Conservation (phyloP, 2,797 vertebrate species). For the Pelochelys cantorii region DNA sequence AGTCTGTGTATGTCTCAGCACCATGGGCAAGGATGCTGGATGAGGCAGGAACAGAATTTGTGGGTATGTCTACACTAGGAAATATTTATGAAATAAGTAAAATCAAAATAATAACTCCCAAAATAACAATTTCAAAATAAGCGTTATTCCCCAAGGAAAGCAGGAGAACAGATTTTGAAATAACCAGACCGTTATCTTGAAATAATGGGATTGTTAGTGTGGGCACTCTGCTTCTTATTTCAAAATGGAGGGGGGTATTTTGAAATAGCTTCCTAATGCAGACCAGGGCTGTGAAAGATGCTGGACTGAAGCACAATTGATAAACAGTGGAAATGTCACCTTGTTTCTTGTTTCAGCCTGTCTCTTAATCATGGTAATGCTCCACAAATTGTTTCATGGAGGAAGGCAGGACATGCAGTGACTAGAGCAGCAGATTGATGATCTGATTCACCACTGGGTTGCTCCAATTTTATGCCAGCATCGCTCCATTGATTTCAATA, state of each 20-base stretch:
- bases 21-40: accelerated
- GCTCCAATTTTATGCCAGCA: not conserved
- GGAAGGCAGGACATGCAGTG: not conserved
- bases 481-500: not conserved
- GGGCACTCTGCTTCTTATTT: too few species aligned
- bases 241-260: too few species aligned
- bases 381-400: not conserved
- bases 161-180: too few species aligned
- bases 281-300: not conserved
- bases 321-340: not conserved
- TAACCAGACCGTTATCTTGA: too few species aligned
- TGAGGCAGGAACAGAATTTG: not conserved
- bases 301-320: not conserved
- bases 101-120: too few species aligned
- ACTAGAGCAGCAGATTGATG: not conserved
- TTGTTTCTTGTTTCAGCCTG: not conserved
- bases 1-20: not conserved
- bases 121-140: too few species aligned
- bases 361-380: slow-evolving; percentile 25
- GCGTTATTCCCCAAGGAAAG: too few species aligned
- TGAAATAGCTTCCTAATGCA: too few species aligned
- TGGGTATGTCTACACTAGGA: too few species aligned
- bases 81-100: too few species aligned
- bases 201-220: too few species aligned
- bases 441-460: not conserved